phyloP scores from a whole-genome alignment of 1,140 invertebrate species.

The Drosophila gunungcola region DNA sequence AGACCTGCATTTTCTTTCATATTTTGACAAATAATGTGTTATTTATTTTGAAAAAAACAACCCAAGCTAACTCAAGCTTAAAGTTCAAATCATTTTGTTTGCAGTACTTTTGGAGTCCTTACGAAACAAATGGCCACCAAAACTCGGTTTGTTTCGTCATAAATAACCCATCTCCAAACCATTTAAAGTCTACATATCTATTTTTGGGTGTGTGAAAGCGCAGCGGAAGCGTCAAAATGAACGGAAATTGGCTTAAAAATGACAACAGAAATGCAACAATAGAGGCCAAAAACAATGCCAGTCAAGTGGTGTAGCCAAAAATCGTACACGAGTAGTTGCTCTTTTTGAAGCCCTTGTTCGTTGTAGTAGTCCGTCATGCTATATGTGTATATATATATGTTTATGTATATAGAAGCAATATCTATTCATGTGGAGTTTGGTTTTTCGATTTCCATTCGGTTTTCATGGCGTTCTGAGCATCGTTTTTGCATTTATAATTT shows the following conservation, averaged over 20 bases:
- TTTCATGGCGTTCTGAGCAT: conserved; percentile 53
- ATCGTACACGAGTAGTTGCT: conserved; percentile 17
- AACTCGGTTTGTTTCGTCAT: conserved; percentile 2
- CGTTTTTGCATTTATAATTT: conserved; percentile 71
- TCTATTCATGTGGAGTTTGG: conserved; percentile 50
- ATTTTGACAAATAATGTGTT: conserved; percentile 11
- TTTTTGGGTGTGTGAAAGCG: conserved; percentile 24
- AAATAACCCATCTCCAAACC: conserved; percentile 2
- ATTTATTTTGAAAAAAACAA: conserved; percentile 10
- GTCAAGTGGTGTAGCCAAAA: conserved; percentile 38
- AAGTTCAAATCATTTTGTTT: conserved; percentile 17
- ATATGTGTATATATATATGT: background rate
- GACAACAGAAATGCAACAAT: conserved; percentile 71
- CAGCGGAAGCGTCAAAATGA: conserved; percentile 81
- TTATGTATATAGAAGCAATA: conserved; percentile 37
- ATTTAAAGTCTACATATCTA: conserved; percentile 31
- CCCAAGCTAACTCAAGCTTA: background rate
- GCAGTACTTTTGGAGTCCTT: conserved; percentile 1
- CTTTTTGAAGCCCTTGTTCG: conserved; percentile 23
- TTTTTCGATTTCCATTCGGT: conserved; percentile 54
- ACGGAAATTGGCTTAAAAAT: conserved; percentile 83
- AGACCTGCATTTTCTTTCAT: conserved; percentile 7
- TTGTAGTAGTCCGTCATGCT: conserved; percentile 22
- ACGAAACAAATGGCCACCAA: conserved; percentile 16
- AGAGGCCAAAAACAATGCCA: conserved; percentile 45